A percentile compares a stretch with the other conserved stretches of the same genome.
Evolutionary conservation across 2,113 vertebrate genomes (phyloP).

Genomic region (Dromiciops gliroides): DNA sequence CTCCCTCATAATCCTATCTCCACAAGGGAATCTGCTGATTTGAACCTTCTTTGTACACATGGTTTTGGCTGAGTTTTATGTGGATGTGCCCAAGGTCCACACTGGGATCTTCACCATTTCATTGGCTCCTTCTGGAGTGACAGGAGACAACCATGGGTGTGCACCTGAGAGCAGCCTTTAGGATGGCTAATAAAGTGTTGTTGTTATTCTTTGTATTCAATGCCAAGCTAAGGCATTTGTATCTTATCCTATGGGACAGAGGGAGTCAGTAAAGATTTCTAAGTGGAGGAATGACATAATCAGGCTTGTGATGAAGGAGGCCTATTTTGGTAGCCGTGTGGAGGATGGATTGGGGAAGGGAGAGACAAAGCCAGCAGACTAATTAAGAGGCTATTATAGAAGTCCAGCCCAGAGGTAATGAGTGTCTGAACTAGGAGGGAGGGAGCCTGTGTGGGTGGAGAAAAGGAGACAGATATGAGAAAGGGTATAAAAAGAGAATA

Average conservation of each 20-base stretch:
- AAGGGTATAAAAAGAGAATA: background rate
- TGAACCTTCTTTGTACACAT: background rate
- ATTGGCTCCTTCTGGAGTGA: background rate
- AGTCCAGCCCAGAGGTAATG: background rate
- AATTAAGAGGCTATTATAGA: background rate
- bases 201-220: background rate
- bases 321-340: background rate
- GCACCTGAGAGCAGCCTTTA: background rate
- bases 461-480: background rate
- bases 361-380: background rate
- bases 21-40: background rate
- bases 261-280: background rate
- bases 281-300: background rate
- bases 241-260: background rate
- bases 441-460: background rate
- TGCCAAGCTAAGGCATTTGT: background rate
- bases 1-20: background rate
- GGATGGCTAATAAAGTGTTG: background rate
- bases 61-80: background rate
- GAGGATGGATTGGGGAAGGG: background rate
- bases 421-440: background rate
- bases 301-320: background rate
- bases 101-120: background rate
- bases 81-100: background rate
- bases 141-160: background rate